Conservation (phyloP, 2,797 vertebrate genomes). For the Sebastes ruberrimus region DNA sequence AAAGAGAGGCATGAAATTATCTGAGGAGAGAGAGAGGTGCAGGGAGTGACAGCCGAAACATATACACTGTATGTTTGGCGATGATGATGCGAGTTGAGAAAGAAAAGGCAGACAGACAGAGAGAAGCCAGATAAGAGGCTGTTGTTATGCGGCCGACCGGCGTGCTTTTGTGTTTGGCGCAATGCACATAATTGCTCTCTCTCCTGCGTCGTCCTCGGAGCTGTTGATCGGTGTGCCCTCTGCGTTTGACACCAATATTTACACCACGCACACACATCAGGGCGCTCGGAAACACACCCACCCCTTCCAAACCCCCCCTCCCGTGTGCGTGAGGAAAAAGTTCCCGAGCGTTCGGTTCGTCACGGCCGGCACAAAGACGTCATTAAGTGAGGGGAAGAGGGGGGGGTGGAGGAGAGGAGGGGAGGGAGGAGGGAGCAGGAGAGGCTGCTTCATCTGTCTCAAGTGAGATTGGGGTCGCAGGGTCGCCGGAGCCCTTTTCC, state of each 20-base stretch:
- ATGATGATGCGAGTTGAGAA: constrained; percentile 24
- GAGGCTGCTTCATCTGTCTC: constrained; percentile 79
- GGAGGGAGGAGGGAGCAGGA: not conserved
- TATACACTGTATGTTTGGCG: constrained; percentile 30
- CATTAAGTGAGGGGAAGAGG: constrained; percentile 56
- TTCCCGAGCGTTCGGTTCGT: constrained; percentile 62
- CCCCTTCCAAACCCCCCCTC: not conserved
- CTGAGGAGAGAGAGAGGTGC: constrained; percentile 32
- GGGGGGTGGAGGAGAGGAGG: constrained; percentile 1
- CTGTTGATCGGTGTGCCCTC: constrained; percentile 64
- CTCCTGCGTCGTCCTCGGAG: constrained; percentile 49
- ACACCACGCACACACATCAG: constrained; percentile 30
- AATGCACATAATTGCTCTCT: constrained; percentile 69
- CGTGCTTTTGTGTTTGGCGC: constrained; percentile 67
- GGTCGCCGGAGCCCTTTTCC: constrained; percentile 74
- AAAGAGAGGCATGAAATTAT: constrained; percentile 66
- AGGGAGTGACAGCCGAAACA: constrained; percentile 25
- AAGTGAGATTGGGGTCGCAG: constrained; percentile 80
- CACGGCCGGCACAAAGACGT: constrained; percentile 63
- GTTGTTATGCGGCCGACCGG: constrained; percentile 55
- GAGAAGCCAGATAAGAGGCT: constrained; percentile 63
- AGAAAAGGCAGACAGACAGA: constrained; percentile 47
- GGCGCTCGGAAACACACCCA: constrained; percentile 16
- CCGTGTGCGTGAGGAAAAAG: constrained; percentile 51
- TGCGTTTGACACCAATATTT: constrained; percentile 77